Conservation (phyloP, 2,888 invertebrate genomes). For the Epiblema foenella region DNA sequence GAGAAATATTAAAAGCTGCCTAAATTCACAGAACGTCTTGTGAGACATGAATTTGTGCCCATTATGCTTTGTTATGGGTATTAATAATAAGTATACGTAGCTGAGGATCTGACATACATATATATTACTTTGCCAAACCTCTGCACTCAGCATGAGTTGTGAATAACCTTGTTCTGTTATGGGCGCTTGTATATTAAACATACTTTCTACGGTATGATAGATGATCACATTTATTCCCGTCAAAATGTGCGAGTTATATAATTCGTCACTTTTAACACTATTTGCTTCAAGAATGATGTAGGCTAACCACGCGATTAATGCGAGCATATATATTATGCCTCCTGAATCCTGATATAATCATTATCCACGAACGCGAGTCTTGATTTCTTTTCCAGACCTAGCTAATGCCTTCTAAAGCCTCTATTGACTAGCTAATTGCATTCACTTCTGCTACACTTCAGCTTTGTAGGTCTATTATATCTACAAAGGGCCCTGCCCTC, state of each 20-base stretch:
- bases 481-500: background rate
- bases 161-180: background rate
- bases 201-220: background rate
- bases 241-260: background rate
- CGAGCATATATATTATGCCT: no score
- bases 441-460: constrained; percentile 25
- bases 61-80: background rate
- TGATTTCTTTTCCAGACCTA: background rate
- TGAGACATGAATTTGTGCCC: background rate
- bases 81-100: background rate
- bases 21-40: background rate
- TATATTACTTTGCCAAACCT: background rate
- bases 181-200: constrained; percentile 19
- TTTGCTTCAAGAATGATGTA: no score
- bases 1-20: constrained; percentile 27
- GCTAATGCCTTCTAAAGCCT: background rate
- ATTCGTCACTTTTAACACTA: no score
- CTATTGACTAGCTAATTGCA: background rate
- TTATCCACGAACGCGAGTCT: background rate
- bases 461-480: constrained; percentile 12
- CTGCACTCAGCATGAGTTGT: background rate
- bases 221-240: no score
- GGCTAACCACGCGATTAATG: no score
- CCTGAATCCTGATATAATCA: no score
- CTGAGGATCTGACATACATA: background rate